These are phyloP conservation scores for Percopsis omiscomaycus DNA, from an alignment of 2,797 vertebrate genomes.

Conservation along the genomic window DNA sequence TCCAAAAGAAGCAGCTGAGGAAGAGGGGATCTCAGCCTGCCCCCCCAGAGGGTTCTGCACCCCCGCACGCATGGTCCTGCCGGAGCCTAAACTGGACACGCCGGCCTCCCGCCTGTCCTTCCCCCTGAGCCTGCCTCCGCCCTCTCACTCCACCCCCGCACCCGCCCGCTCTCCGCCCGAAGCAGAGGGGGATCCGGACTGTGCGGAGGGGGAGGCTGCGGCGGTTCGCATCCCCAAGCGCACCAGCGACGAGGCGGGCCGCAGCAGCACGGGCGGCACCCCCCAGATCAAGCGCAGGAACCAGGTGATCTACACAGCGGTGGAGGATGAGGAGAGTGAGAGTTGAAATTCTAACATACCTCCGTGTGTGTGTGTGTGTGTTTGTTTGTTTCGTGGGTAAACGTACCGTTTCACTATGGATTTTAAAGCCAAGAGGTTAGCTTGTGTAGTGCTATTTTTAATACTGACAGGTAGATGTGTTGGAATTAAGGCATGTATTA, in stretches of 20 bases:
- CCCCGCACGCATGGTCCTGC: constrained; percentile 68
- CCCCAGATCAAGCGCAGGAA: constrained; percentile 92
- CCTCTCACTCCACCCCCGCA: constrained; percentile 56
- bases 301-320: constrained; percentile 87
- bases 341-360: constrained; percentile 29
- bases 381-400: too few species aligned
- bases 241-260: constrained; percentile 65
- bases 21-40: constrained; percentile 23
- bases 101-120: constrained; percentile 24
- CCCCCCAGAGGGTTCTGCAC: constrained; percentile 45
- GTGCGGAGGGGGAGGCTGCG: constrained; percentile 12
- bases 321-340: constrained; percentile 78
- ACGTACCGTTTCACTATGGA: too few species aligned
- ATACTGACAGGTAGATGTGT: too few species aligned
- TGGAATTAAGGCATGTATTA: background rate
- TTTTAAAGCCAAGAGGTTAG: too few species aligned
- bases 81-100: constrained; percentile 62
- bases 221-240: constrained; percentile 80
- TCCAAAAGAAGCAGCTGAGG: constrained; percentile 23
- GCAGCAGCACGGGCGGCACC: constrained; percentile 65
- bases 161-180: background rate
- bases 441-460: too few species aligned
- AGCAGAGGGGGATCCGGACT: constrained; percentile 28
- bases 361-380: too few species aligned
- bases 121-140: constrained; percentile 59